phyloP scores from a whole-genome alignment of 2,888 invertebrate species.

The Diogma glabrata region DNA sequence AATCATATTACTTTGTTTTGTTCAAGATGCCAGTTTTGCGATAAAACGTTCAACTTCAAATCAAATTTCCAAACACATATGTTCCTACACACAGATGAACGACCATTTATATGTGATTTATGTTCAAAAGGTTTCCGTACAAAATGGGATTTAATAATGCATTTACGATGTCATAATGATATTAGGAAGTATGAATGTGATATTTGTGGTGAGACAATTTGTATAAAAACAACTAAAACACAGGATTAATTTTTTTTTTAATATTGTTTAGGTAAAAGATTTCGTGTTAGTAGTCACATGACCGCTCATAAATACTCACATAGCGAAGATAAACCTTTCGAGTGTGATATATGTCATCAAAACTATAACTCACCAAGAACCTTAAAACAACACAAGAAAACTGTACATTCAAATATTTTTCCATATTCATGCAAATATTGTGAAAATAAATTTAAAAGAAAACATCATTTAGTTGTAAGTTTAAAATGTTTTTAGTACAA shows the following conservation, averaged over 20 bases:
- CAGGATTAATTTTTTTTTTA: neutral
- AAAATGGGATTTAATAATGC: slow-evolving; percentile 24
- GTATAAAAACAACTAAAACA: neutral
- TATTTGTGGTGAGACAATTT: slow-evolving; percentile 22
- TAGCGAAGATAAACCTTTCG: slow-evolving; percentile 21
- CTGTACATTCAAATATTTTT: slow-evolving; percentile 23
- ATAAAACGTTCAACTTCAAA: slow-evolving; percentile 25
- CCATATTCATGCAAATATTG: slow-evolving; percentile 24
- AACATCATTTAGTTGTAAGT: slow-evolving; percentile 25
- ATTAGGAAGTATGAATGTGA: slow-evolving; percentile 25
- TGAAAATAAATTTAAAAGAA: slow-evolving; percentile 24
- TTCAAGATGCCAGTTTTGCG: slow-evolving; percentile 23
- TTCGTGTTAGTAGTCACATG: slow-evolving; percentile 25
- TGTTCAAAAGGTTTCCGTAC: slow-evolving; percentile 24
- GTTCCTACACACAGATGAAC: slow-evolving; percentile 25
- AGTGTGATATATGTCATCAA: slow-evolving; percentile 24
- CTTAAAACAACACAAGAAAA: slow-evolving; percentile 22
- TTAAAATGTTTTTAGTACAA: too few species aligned
- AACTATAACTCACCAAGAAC: slow-evolving; percentile 26
- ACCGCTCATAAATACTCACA: slow-evolving; percentile 26
- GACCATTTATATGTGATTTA: slow-evolving; percentile 24
- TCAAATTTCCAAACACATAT: slow-evolving; percentile 23
- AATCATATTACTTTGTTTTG: slow-evolving; percentile 12
- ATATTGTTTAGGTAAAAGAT: too few species aligned
- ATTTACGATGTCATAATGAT: slow-evolving; percentile 24